Conservation (phyloP, 2,888 invertebrate genomes). For the Drosophila glabriapex region DNA sequence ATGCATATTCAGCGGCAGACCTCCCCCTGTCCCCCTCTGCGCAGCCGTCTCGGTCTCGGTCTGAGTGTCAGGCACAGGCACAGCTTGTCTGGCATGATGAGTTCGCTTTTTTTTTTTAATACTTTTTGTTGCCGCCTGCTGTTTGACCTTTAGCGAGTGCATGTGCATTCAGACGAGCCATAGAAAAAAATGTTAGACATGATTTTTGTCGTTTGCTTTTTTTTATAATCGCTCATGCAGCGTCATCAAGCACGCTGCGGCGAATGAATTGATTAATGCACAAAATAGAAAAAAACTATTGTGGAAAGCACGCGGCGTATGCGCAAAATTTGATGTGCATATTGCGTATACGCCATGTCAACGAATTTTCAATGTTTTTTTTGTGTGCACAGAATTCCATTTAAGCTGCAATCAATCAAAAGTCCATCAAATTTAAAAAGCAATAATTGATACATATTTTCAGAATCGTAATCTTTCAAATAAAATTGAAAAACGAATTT, state of each 20-base stretch:
- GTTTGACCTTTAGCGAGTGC: constrained; percentile 74
- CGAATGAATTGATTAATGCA: constrained; percentile 67
- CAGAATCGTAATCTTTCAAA: neutral
- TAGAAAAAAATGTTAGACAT: constrained; percentile 18
- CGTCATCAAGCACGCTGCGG: constrained; percentile 52
- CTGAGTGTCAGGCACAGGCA: constrained; percentile 8
- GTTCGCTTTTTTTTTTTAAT: constrained; percentile 38
- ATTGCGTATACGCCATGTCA: constrained; percentile 67
- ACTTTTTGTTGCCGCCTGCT: constrained; percentile 41
- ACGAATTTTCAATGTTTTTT: constrained; percentile 12
- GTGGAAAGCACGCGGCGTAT: constrained; percentile 55
- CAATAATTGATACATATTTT: neutral
- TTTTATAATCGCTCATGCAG: constrained; percentile 44
- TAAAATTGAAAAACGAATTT: neutral
- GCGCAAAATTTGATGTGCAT: constrained; percentile 50
- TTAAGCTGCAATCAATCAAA: neutral
- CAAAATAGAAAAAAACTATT: constrained; percentile 20
- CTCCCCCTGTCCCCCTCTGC: constrained; percentile 44
- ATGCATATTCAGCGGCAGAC: constrained; percentile 36
- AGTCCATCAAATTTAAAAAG: neutral
- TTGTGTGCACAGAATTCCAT: constrained; percentile 31
- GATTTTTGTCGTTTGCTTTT: constrained; percentile 22
- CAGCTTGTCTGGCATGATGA: constrained; percentile 56
- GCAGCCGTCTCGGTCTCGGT: constrained; percentile 2
- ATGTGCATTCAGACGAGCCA: constrained; percentile 54